Evolutionary conservation across 2,797 vertebrate species (phyloP).

Genomic region (Gephyroberyx darwinii): DNA sequence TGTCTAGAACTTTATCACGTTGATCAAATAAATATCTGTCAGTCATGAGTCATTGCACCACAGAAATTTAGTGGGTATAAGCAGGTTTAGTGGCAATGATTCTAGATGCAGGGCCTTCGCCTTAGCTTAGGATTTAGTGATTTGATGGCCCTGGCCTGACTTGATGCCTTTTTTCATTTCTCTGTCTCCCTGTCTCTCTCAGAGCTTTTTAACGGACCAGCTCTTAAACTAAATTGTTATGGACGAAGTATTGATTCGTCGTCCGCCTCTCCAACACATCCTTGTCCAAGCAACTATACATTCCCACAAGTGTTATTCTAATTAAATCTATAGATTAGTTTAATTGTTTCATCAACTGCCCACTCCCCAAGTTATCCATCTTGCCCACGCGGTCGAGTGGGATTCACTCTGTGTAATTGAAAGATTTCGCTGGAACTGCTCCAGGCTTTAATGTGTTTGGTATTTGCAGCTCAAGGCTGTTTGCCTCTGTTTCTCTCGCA

Average conservation of each 20-base stretch:
- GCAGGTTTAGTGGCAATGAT: background rate
- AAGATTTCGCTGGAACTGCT: constrained; percentile 81
- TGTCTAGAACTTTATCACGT: background rate
- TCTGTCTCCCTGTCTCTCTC: constrained; percentile 49
- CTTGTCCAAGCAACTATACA: constrained; percentile 61
- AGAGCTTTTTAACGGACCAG: constrained; percentile 55
- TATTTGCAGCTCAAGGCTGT: constrained; percentile 75
- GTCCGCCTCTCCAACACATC: constrained; percentile 50
- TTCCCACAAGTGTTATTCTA: constrained; percentile 83
- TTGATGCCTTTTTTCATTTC: background rate
- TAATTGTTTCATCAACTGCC: constrained; percentile 80
- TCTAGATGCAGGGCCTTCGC: constrained; percentile 1
- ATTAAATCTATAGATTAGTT: constrained; percentile 86
- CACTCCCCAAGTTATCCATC: constrained; percentile 80
- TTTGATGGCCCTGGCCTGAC: constrained; percentile 12
- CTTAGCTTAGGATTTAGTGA: background rate
- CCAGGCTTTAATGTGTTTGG: constrained; percentile 80
- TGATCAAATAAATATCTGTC: constrained; percentile 1
- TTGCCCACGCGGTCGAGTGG: constrained; percentile 68
- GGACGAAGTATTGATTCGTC: constrained; percentile 65
- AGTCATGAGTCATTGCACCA: too few relatives aligned
- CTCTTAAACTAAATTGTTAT: constrained; percentile 49
- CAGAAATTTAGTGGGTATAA: too few relatives aligned
- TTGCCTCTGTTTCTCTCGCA: constrained; percentile 74
- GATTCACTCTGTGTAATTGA: constrained; percentile 85